phyloP scores from a whole-genome alignment of 2,113 vertebrate species.

The Corythornis madagascariensis region DNA sequence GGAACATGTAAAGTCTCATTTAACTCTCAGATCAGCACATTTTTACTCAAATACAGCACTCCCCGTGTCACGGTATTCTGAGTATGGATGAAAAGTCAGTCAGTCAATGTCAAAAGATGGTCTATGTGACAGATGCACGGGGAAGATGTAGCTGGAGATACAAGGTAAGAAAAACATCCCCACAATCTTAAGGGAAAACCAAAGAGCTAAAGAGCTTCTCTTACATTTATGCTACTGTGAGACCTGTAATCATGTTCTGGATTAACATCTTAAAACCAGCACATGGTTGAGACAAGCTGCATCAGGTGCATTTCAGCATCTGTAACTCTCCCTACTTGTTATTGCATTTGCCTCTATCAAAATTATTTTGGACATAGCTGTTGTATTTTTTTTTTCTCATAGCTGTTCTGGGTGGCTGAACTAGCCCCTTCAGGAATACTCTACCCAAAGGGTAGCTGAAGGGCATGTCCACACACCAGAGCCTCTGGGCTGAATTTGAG shows the following conservation, averaged over 20 bases:
- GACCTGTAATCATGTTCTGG: not conserved
- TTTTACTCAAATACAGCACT: constrained; percentile 74
- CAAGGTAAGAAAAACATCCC: constrained; percentile 67
- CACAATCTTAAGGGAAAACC: not conserved
- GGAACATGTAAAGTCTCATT: constrained; percentile 42
- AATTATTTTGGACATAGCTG: not conserved
- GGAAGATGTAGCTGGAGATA: constrained; percentile 76
- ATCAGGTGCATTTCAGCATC: not conserved
- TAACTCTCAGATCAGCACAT: constrained; percentile 69
- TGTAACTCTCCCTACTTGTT: not conserved
- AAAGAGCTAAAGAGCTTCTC: not conserved
- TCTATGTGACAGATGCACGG: constrained; percentile 73
- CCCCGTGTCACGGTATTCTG: constrained; percentile 70
- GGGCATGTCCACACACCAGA: not conserved
- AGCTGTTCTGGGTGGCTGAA: constrained; percentile 19
- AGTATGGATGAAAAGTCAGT: constrained; percentile 71
- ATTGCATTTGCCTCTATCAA: not conserved
- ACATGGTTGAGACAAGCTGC: not conserved
- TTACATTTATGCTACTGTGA: not conserved
- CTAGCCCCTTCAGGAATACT: not conserved
- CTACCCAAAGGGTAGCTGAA: not conserved
- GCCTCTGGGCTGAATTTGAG: not conserved
- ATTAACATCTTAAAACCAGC: not conserved
- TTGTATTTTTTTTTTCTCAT: not conserved
- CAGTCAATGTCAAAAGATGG: constrained; percentile 74